Conservation (phyloP, 1,140 invertebrate species). For the Batillaria attramentaria region DNA sequence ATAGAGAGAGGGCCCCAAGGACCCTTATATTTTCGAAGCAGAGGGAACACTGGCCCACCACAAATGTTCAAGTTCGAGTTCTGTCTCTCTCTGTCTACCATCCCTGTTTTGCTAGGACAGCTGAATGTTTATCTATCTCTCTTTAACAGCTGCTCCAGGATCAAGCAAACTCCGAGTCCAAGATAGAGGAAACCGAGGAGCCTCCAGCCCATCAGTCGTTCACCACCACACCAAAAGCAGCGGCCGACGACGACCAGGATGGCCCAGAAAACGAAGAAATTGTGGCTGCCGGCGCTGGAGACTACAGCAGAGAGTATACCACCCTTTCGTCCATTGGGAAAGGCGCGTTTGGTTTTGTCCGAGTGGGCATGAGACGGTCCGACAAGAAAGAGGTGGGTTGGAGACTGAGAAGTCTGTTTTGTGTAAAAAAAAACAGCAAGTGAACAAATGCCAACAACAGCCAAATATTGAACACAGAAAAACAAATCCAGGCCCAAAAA, state of each 20-base stretch:
- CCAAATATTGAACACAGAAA: too few relatives aligned
- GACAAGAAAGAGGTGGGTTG: constrained; percentile 78
- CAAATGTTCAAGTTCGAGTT: neutral
- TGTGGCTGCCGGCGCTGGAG: constrained; percentile 74
- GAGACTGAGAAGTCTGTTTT: constrained; percentile 15
- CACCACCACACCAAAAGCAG: neutral
- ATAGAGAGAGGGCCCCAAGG: too few relatives aligned
- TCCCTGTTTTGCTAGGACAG: too few relatives aligned
- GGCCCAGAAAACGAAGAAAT: constrained; percentile 70
- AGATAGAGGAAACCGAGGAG: constrained; percentile 25
- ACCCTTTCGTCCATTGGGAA: constrained; percentile 82
- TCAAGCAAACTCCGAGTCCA: constrained; percentile 46
- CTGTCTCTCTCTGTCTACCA: neutral
- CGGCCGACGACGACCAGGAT: neutral
- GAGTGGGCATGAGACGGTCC: constrained; percentile 77
- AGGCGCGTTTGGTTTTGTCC: constrained; percentile 84
- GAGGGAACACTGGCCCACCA: too few relatives aligned
- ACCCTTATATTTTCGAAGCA: too few relatives aligned
- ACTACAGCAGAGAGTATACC: constrained; percentile 79
- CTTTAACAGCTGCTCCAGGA: constrained; percentile 38
- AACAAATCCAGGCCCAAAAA: too few relatives aligned
- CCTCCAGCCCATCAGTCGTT: neutral
- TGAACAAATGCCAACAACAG: neutral
- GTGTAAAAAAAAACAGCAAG: neutral
- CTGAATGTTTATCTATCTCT: neutral